phyloP scores from a whole-genome alignment of 2,113 vertebrate genomes.

The Daphoenositta chrysoptera region DNA sequence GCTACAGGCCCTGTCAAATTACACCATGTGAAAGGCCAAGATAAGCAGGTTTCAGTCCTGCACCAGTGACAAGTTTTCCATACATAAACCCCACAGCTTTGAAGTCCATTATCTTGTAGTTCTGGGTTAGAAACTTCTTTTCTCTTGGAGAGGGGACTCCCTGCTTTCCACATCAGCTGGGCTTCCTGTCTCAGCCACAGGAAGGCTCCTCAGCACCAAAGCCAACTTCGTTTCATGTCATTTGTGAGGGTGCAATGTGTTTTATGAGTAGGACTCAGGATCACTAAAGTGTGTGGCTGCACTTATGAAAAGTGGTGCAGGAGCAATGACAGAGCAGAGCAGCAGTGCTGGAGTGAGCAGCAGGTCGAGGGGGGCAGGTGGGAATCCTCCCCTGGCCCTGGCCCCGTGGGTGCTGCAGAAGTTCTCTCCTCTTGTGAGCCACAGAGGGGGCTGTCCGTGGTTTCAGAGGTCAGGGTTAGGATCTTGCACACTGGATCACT shows the following conservation, averaged over 20 bases:
- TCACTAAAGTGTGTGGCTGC: neutral
- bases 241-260: neutral
- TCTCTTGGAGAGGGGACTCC: neutral
- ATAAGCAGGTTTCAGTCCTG: constrained; percentile 44
- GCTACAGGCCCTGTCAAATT: neutral
- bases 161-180: neutral
- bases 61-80: constrained; percentile 3
- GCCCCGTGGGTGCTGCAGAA: rapidly evolving
- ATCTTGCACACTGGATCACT: rapidly evolving
- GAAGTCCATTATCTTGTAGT: neutral
- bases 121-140: neutral
- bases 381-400: neutral
- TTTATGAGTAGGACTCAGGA: rapidly evolving
- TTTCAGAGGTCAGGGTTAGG: neutral
- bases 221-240: neutral
- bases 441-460: rapidly evolving
- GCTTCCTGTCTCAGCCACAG: neutral
- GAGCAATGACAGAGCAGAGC: neutral
- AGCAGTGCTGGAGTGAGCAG: neutral
- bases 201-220: neutral
- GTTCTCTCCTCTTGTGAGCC: neutral
- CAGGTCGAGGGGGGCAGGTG: rapidly evolving
- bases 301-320: neutral
- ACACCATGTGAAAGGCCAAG: constrained; percentile 34
- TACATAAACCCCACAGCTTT: constrained; percentile 11